phyloP scores from a whole-genome alignment of 2,113 vertebrate genomes.

The Patagioenas fasciata region DNA sequence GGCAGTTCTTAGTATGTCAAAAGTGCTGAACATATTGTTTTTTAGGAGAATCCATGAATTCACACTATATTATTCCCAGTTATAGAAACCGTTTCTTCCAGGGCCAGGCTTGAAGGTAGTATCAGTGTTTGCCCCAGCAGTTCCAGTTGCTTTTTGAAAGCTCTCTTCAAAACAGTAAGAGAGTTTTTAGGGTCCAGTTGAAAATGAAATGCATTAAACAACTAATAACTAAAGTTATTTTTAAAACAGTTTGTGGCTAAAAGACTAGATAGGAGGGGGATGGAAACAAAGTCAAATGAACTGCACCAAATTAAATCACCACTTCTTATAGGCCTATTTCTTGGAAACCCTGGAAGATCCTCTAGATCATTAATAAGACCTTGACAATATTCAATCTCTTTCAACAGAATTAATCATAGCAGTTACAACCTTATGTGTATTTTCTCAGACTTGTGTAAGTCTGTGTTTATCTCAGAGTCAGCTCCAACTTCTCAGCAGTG shows the following conservation, averaged over 20 bases:
- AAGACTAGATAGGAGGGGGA: neutral
- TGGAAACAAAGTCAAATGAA: neutral
- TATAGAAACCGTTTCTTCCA: neutral
- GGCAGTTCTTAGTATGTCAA: neutral
- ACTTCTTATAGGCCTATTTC: neutral
- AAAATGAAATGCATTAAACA: neutral
- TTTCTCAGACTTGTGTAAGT: neutral
- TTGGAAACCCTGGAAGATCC: neutral
- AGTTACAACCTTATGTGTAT: neutral
- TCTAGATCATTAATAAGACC: neutral
- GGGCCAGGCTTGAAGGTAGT: neutral
- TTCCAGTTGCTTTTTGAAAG: neutral
- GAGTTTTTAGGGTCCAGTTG: neutral
- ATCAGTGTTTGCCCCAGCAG: neutral
- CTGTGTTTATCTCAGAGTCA: neutral
- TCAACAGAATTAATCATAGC: neutral
- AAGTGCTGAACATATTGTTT: neutral
- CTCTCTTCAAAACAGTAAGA: neutral
- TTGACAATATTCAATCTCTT: neutral
- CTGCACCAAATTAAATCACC: neutral
- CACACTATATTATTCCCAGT: neutral
- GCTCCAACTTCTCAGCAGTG: neutral
- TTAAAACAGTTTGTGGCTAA: neutral
- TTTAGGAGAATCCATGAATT: neutral
- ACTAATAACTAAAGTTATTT: neutral